Base-by-base conservation (phyloP, 2,888 invertebrate genomes). In the Cremastinae sp. region DNA sequence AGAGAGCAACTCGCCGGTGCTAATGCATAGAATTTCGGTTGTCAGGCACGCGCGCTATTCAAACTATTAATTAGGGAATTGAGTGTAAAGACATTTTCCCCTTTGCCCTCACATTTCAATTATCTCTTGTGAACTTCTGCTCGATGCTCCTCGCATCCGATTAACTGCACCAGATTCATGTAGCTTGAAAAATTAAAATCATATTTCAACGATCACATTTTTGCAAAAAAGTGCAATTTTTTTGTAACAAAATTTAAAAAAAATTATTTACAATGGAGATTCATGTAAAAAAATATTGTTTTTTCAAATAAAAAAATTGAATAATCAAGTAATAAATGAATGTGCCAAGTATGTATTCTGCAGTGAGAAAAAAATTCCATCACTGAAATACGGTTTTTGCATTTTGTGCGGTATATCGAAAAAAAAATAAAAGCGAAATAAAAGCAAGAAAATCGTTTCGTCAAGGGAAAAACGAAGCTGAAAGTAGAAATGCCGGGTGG, bases 1-100 rank as follows among this genome's bases (percentile, higher is more conserved):
- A 49, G 51, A 8, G 28, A 49, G 39, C 20, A 18, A 20, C 20
- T 16, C 71, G 47, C 58, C 49, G 35, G 49, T 68, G 71, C 74
- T 82, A 83, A 83, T 80, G 78, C 51, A 37, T 53, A 37, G 68
- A 72, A 78, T 75, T 75, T 75, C 65, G 51, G 61, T 49, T 56
- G 64, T 28, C 59, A 59, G 35, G 70, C 65, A 74, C 56, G 65
- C 14, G 58, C 74, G 66, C 69, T 55, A 49, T 70, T 49, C 45
- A 4, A 66, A 70, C 70, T 77, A 74, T 69, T 70, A 73, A 73
- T 74, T 78, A 62, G n/a, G 5, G 51, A 14, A 56, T 47, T 39
- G 22, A 4, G 1, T 28, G n/a, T 3, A 43, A 37, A 37, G 56
- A 20, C 12, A 12, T 41, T 35, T 18, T 28, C 28, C 28, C 28